phyloP scores from a whole-genome alignment of 1,140 invertebrate genomes.

The Drosophila saltans region DNA sequence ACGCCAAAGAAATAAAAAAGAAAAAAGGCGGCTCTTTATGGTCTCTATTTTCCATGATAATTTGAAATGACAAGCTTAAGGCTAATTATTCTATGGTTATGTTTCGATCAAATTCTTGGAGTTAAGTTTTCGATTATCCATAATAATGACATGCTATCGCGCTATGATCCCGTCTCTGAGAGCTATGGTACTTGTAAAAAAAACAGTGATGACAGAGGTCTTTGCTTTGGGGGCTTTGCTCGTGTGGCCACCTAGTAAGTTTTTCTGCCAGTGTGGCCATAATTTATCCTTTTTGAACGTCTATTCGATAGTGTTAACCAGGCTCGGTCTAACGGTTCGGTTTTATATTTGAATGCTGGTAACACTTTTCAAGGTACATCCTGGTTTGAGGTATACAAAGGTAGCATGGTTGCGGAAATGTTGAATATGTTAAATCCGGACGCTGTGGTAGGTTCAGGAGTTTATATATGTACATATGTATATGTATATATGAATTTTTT shows the following conservation, averaged over 20 bases:
- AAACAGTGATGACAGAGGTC: conserved; percentile 83
- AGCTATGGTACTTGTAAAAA: conserved; percentile 86
- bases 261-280: background rate
- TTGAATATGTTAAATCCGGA: conserved; percentile 91
- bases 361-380: conserved; percentile 94
- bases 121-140: conserved; percentile 87
- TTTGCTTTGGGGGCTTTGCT: conserved; percentile 92
- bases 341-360: conserved; percentile 92
- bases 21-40: background rate
- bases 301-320: conserved; percentile 84
- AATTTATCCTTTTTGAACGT: too few relatives aligned
- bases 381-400: conserved; percentile 91
- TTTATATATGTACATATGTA: background rate
- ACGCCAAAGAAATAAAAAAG: conserved; percentile 5
- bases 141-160: conserved; percentile 95
- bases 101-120: background rate
- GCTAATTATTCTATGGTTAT: background rate
- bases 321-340: conserved; percentile 85
- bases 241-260: conserved; percentile 87
- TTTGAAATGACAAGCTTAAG: background rate
- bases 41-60: background rate
- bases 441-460: conserved; percentile 88
- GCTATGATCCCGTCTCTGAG: conserved; percentile 90
- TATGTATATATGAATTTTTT: background rate
- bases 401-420: conserved; percentile 89